phyloP scores from a whole-genome alignment of 2,888 invertebrate genomes.

The Himalopsyche anomala region DNA sequence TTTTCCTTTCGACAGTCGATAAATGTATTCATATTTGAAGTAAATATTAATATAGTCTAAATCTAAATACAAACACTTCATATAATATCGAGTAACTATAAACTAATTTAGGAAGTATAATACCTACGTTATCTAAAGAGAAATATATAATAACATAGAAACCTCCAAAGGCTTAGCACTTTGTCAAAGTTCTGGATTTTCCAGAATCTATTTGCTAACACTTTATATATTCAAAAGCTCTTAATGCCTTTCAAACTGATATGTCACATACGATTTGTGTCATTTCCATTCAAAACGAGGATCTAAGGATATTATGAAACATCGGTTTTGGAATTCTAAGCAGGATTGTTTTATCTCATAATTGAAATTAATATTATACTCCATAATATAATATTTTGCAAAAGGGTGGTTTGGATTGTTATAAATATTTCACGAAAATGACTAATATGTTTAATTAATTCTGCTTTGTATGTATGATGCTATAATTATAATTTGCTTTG shows the following conservation, averaged over 20 bases:
- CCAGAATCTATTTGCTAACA: not conserved
- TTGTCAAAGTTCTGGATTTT: not conserved
- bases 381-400: not conserved
- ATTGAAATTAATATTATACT: not conserved
- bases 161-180: not conserved
- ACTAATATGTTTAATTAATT: too few species aligned
- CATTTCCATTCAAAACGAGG: not conserved
- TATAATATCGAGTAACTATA: too few species aligned
- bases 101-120: not conserved
- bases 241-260: conserved; percentile 4
- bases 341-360: not conserved
- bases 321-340: not conserved
- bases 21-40: too few species aligned
- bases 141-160: not conserved
- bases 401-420: too few species aligned
- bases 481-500: too few species aligned
- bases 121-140: not conserved
- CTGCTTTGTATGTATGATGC: too few species aligned
- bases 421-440: too few species aligned
- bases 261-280: conserved; percentile 1
- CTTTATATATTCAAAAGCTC: conserved; percentile 10
- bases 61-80: too few species aligned
- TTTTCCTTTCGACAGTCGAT: too few species aligned
- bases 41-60: too few species aligned
- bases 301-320: not conserved